Base-by-base conservation (phyloP, 1,140 invertebrate genomes). In the Drosophila baimaii region DNA sequence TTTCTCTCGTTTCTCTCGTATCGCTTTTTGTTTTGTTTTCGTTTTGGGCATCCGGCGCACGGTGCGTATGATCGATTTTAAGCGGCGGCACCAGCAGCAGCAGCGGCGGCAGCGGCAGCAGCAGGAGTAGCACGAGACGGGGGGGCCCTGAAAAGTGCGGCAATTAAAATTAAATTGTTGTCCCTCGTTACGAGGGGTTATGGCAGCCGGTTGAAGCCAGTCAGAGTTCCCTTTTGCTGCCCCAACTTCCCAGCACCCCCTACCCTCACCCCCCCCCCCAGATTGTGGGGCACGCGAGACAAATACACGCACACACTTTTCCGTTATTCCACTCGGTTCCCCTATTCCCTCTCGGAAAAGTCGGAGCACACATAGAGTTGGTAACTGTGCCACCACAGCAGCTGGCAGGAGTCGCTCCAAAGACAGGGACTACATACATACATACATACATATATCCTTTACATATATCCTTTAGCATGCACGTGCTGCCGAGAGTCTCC, bases 141-240 rank as follows among this genome's bases (percentile, higher is more conserved):
- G 10, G 21, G 25, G 61, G 44, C 21, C 15, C 21, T 46, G 55
- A 71, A 85, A 86, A 81, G 74, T 78, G 43, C 51, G 72, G 79
- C 81, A 85, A 86, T 85, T 86, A 81, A 86, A 85, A 82, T 77
- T 77, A 82, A 88, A 85, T 86, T 88, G 78, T 85, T 85, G 82
- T 86, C 75, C 66, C 55, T 49, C 62, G 55, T 51, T 41, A 21
- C 52, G 35, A 54, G 41, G 57, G 61, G 77, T 35, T 37, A 23
- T 33, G 29, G 21, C 35, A 51, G 68, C 61, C 51, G 37, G 23
- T 25, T 65, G 35, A 35, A 23, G 31, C 59, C 46, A 39, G 35
- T 25, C 33, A 12, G n/a, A n/a, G n/a, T 43, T 15, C 37, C 49
- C 31, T 10, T 21, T 1, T n/a, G n/a, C n/a, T n/a, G n/a, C 37